Conservation (phyloP, 2,113 vertebrate species). For the Seriola aureovittata region DNA sequence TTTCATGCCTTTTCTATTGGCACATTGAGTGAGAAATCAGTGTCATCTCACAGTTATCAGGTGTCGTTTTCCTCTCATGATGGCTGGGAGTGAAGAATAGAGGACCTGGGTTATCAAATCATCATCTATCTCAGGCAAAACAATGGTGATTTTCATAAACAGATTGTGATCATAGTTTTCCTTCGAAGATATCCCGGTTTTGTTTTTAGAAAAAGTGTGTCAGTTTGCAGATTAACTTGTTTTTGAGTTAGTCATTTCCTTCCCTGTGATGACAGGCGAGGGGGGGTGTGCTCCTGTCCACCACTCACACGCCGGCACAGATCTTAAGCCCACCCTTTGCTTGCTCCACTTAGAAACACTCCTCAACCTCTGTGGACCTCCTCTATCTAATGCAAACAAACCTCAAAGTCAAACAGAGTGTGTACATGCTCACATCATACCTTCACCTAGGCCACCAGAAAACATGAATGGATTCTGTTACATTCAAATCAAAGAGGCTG, state of each 20-base stretch:
- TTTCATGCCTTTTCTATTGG: neutral
- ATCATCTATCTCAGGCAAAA: neutral
- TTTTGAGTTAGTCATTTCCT: constrained; percentile 27
- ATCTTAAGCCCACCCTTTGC: constrained; percentile 11
- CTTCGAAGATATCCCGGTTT: neutral
- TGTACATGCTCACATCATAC: neutral
- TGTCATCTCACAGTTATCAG: neutral
- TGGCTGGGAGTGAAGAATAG: neutral
- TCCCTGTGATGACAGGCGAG: constrained; percentile 11
- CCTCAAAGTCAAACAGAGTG: constrained; percentile 60
- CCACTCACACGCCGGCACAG: constrained; percentile 58
- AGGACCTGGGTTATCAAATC: neutral
- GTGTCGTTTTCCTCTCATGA: neutral
- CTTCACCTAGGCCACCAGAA: neutral
- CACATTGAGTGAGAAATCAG: neutral
- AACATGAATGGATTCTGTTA: neutral
- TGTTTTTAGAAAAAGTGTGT: constrained; percentile 21
- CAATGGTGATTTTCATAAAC: neutral
- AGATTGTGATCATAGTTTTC: neutral
- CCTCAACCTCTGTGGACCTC: neutral
- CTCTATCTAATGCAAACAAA: constrained; percentile 61
- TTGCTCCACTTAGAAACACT: constrained; percentile 15
- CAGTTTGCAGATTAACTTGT: constrained; percentile 54
- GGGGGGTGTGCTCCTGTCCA: constrained; percentile 55
- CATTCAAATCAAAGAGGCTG: neutral